Evolutionary conservation across 2,113 vertebrate species (phyloP).

Genomic region (Procapra przewalskii): DNA sequence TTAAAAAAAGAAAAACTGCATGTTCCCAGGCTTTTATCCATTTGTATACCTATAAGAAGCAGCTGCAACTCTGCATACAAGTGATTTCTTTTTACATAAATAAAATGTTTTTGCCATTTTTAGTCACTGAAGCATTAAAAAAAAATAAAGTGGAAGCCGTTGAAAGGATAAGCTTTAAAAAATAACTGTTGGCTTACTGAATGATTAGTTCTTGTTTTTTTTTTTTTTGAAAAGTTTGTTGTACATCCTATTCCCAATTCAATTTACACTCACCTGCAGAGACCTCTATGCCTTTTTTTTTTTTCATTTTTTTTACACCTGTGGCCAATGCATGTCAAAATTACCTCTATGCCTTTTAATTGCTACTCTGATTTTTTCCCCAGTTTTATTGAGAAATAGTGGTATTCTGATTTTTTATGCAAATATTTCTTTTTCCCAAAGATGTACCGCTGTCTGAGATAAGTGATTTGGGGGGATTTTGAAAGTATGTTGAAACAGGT

Average conservation of each 20-base stretch:
- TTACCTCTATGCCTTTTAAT: constrained; percentile 67
- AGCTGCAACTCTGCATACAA: constrained; percentile 72
- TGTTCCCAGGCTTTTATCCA: constrained; percentile 46
- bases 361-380: constrained; percentile 47
- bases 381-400: not conserved
- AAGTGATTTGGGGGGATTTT: constrained; percentile 68
- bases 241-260: constrained; percentile 73
- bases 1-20: constrained; percentile 23
- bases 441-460: constrained; percentile 59
- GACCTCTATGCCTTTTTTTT: constrained; percentile 63
- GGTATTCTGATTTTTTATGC: constrained; percentile 70
- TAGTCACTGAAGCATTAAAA: constrained; percentile 77
- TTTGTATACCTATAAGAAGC: constrained; percentile 64
- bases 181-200: constrained; percentile 68
- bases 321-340: too few relatives aligned
- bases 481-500: constrained; percentile 44
- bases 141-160: constrained; percentile 73
- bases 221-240: constrained; percentile 57
- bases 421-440: constrained; percentile 77
- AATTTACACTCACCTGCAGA: constrained; percentile 70
- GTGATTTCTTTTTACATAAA: constrained; percentile 71
- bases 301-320: too few relatives aligned
- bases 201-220: constrained; percentile 55
- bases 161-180: constrained; percentile 75
- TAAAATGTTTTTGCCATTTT: constrained; percentile 74